Evolutionary conservation across 2,888 invertebrate species (phyloP), one percentile per base, ranked within the genome.

Genomic region (Agrotis exclamationis): DNA sequence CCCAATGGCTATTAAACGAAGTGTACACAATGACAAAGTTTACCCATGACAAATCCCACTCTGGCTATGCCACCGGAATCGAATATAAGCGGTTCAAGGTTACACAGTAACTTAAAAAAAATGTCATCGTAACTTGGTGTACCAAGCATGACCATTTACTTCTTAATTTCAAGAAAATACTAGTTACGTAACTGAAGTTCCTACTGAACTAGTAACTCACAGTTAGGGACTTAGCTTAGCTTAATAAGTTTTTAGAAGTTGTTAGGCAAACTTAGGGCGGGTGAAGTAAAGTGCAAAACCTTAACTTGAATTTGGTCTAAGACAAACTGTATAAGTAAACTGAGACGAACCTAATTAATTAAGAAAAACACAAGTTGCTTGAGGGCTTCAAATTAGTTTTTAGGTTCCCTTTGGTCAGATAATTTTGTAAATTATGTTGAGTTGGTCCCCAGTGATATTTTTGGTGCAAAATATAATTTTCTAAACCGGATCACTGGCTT

Each of bases 171-270:
- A n/a, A 51, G 50, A 51, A 22, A 62, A n/a, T 16, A 33, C 33
- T 33, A n/a, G 54, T 20, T 28, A 63, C 24, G 53, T 48, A 57
- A 64, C 22, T 71, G 45, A 44, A 60, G 47, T 78, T 78, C 13
- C 20, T 47, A 58, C n/a, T 22, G 44, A 33, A 63, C 58, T 63
- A 47, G 58, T 59, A 54, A 66, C 50, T 70, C 65, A 58, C 16
- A 67, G 57, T 68, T 69, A 54, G 9, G 33, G 45, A 65, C 56
- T 77, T 47, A 62, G 68, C 56, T 77, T 47, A 62, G 68, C 60
- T 76, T 62, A 63, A 63, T 65, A 82, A 71, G 74, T 74, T 73
- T 76, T 74, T 56, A 67, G 66, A 76, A 75, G 56, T 71, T 64
- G 60, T 33, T 59, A 72, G 20, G 44, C 58, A 64, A 74, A 82